These are phyloP conservation scores for Microcebus jonahi DNA, from an alignment of 2,113 vertebrate species.

Conservation along the genomic window DNA sequence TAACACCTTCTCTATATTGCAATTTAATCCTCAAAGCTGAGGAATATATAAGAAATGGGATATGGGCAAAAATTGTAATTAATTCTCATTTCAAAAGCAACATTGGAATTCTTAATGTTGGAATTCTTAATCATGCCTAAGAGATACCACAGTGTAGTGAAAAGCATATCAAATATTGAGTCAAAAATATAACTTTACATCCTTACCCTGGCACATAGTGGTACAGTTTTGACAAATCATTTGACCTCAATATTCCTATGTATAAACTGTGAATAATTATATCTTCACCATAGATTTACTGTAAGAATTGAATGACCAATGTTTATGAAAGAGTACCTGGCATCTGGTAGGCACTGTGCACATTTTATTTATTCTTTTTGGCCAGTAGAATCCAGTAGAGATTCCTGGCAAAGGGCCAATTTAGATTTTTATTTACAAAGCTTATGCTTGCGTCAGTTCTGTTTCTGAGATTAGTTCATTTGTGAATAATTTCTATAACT, in stretches of 20 bases:
- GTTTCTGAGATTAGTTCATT: conserved; percentile 22
- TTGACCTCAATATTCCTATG: neutral
- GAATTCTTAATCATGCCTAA: neutral
- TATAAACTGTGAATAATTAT: neutral
- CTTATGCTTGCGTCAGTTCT: neutral
- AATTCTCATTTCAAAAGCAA: conserved; percentile 53
- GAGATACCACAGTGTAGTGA: neutral
- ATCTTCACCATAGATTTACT: neutral
- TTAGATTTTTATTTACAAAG: conserved; percentile 35
- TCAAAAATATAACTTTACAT: conserved; percentile 24
- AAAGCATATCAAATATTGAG: neutral
- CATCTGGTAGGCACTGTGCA: neutral
- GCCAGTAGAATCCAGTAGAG: neutral
- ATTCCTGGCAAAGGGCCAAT: neutral
- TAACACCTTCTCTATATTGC: neutral
- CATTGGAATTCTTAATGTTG: neutral
- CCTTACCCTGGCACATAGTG: neutral
- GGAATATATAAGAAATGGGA: neutral
- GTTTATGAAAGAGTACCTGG: neutral
- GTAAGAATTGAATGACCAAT: neutral
- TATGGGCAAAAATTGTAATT: conserved; percentile 44
- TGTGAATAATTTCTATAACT: neutral
- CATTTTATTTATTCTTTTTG: neutral
- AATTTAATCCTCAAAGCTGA: conserved; percentile 26
- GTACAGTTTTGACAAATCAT: conserved; percentile 12